Percentiles rank a stretch among this genome's conserved stretches.
phyloP scores from a whole-genome alignment of 1,140 invertebrate species.

The Nasonia vitripennis region DNA sequence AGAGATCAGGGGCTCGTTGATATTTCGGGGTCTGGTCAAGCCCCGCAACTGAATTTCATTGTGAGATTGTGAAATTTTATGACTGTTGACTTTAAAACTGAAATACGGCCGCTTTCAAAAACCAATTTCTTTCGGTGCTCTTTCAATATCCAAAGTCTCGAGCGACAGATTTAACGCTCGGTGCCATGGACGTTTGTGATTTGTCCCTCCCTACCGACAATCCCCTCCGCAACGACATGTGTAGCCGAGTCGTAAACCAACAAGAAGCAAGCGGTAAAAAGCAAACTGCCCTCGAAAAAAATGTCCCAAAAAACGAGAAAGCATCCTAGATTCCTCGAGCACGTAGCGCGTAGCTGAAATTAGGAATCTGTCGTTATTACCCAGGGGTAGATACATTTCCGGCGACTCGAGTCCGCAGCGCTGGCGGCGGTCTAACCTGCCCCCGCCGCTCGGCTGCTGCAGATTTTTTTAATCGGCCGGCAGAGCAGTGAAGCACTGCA shows the following conservation, averaged over 20 bases:
- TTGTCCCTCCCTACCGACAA: too few species aligned
- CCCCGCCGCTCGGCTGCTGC: background rate
- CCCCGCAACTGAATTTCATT: too few species aligned
- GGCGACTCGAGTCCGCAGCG: conserved; percentile 59
- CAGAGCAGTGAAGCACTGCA: conserved; percentile 65
- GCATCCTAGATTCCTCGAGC: background rate
- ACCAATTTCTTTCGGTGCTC: background rate
- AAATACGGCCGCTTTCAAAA: conserved; percentile 3
- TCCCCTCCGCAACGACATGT: too few species aligned
- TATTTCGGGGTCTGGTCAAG: background rate
- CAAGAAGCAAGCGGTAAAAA: background rate
- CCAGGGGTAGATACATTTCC: conserved; percentile 66
- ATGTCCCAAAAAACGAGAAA: background rate
- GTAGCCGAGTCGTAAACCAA: conserved; percentile 16
- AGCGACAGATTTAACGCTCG: too few species aligned
- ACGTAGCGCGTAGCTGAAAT: background rate
- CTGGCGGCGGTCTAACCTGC: conserved; percentile 51
- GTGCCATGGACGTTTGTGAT: too few species aligned
- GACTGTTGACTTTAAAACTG: background rate
- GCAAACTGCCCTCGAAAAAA: background rate
- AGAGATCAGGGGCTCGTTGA: background rate
- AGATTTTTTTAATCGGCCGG: conserved; percentile 50
- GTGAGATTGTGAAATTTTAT: too few species aligned
- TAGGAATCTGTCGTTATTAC: conserved; percentile 53
- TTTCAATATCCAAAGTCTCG: background rate